These are phyloP conservation scores for Scopus umbretta DNA, from an alignment of 2,113 vertebrate species.

Conservation along the genomic window DNA sequence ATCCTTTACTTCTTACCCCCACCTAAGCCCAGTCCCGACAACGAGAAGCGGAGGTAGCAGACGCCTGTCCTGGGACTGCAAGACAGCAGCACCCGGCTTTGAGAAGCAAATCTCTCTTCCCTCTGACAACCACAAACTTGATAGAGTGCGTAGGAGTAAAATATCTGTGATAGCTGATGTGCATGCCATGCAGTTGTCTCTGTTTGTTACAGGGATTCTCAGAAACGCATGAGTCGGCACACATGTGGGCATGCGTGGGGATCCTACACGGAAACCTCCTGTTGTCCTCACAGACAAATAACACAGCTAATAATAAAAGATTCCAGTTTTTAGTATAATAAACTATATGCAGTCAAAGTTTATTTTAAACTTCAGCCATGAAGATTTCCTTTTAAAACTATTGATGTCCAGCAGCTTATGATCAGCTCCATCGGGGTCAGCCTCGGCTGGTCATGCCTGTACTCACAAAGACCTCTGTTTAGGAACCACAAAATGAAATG, in stretches of 20 bases:
- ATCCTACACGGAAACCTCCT: not conserved
- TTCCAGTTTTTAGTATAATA: not conserved
- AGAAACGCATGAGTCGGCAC: not conserved
- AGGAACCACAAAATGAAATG: not conserved
- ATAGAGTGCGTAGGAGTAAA: not conserved
- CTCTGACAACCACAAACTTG: not conserved
- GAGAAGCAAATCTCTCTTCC: not conserved
- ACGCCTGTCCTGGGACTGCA: not conserved
- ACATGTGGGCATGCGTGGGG: rapidly evolving
- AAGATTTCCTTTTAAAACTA: not conserved
- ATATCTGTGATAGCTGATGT: not conserved
- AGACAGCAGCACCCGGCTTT: not conserved
- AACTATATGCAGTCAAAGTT: not conserved
- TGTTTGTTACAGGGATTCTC: not conserved
- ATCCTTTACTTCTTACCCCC: not conserved
- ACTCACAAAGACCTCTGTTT: not conserved
- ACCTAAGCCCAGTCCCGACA: not conserved
- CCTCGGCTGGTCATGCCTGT: not conserved
- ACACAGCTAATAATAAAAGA: not conserved
- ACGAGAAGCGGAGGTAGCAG: not conserved
- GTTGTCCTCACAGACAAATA: not conserved
- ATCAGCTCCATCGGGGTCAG: not conserved
- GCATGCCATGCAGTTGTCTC: not conserved
- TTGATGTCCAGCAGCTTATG: not conserved
- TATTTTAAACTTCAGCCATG: not conserved